phyloP scores from a whole-genome alignment of 2,888 invertebrate species.

The Lepas anatifera region DNA sequence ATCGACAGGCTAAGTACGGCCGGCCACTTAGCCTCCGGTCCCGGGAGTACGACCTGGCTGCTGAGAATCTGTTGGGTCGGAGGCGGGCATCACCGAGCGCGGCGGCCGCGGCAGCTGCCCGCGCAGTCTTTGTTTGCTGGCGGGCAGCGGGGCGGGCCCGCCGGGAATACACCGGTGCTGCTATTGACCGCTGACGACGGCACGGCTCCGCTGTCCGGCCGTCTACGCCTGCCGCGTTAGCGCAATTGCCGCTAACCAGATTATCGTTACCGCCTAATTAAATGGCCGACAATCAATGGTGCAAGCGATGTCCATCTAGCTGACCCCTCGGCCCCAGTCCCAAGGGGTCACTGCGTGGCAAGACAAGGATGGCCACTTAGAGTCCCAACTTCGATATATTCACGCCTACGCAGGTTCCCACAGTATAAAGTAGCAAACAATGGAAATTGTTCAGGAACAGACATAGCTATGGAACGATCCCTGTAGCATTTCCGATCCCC shows the following conservation, averaged over 20 bases:
- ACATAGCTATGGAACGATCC: too few relatives aligned
- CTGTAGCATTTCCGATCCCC: too few relatives aligned
- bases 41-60: conserved; percentile 2
- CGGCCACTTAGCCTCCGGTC: background rate
- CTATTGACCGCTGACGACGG: background rate
- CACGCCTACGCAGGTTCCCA: too few relatives aligned
- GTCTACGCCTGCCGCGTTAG: background rate
- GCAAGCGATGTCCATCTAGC: too few relatives aligned
- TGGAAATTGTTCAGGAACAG: too few relatives aligned
- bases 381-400: too few relatives aligned
- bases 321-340: too few relatives aligned
- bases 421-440: too few relatives aligned
- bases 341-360: too few relatives aligned
- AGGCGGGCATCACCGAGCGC: too few relatives aligned
- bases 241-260: background rate
- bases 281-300: background rate
- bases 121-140: background rate
- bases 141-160: background rate
- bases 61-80: background rate
- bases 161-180: background rate
- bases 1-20: conserved; percentile 5
- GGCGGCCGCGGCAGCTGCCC: background rate
- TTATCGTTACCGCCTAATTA: background rate
- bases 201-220: background rate
- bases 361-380: too few relatives aligned